Percentiles rank a stretch among this genome's conserved stretches.
phyloP scores from a whole-genome alignment of 2,888 invertebrate genomes.

The Melangyna quadrimaculata region DNA sequence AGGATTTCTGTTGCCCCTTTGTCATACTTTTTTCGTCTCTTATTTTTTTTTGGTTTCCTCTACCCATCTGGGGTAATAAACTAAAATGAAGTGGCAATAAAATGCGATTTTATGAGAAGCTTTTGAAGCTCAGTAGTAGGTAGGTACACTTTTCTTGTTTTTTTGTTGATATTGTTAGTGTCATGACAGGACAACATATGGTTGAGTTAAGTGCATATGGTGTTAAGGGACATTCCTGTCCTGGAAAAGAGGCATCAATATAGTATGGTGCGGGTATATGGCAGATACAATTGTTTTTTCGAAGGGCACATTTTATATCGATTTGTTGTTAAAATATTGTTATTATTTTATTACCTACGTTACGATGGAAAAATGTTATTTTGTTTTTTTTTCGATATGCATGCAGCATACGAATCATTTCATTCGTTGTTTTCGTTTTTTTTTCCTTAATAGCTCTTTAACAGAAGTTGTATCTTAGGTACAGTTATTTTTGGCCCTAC shows the following conservation, averaged over 20 bases:
- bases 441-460: too few relatives aligned
- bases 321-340: conserved; percentile 7
- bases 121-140: conserved; percentile 54
- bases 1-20: conserved; percentile 38
- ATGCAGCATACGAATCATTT: too few relatives aligned
- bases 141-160: neutral
- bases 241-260: neutral
- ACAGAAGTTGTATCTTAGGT: too few relatives aligned
- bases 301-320: conserved; percentile 28
- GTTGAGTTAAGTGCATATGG: conserved; percentile 59
- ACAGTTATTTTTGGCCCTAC: too few relatives aligned
- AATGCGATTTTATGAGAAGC: conserved; percentile 68
- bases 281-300: neutral
- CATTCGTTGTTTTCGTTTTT: too few relatives aligned
- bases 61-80: conserved; percentile 49
- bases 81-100: conserved; percentile 69
- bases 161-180: conserved; percentile 21
- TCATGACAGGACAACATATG: conserved; percentile 66
- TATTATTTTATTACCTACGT: neutral
- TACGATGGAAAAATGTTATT: neutral
- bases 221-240: conserved; percentile 35
- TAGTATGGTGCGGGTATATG: neutral
- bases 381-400: too few relatives aligned
- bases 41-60: neutral
- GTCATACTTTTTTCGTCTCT: neutral